A percentile compares a stretch with the other conserved stretches of the same genome.
Conservation (phyloP, 2,113 vertebrate species). For the Plestiodon gilberti region DNA sequence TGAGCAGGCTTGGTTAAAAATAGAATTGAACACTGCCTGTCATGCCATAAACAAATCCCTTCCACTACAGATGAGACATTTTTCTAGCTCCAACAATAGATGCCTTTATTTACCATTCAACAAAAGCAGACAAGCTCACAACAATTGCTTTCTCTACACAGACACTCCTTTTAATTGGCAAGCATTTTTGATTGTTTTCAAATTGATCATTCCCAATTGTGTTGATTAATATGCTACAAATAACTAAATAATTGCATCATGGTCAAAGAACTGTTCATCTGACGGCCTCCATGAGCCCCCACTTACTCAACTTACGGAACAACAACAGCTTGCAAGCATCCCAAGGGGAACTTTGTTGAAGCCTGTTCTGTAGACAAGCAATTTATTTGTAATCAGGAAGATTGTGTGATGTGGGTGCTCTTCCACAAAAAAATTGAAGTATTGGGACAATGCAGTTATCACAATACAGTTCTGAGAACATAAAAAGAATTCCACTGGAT, state of each 20-base stretch:
- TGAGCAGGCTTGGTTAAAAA: conserved; percentile 61
- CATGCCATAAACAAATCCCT: conserved; percentile 64
- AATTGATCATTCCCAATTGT: conserved; percentile 57
- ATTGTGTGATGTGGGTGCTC: too few relatives aligned
- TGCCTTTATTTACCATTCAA: conserved; percentile 64
- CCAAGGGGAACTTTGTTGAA: not conserved
- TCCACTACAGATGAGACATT: conserved; percentile 51
- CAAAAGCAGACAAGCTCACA: conserved; percentile 48
- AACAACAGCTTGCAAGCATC: not conserved
- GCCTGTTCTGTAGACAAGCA: not conserved
- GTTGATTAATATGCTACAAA: conserved; percentile 53
- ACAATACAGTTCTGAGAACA: too few relatives aligned
- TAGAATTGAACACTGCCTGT: conserved; percentile 47
- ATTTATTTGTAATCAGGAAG: too few relatives aligned
- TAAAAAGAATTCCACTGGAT: too few relatives aligned
- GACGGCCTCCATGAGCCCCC: not conserved
- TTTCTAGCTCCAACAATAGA: conserved; percentile 52
- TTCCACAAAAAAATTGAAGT: too few relatives aligned
- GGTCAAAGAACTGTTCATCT: conserved; percentile 34
- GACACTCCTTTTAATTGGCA: conserved; percentile 60
- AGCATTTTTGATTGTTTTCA: conserved; percentile 46
- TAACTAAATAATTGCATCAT: conserved; percentile 47
- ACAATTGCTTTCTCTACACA: conserved; percentile 58
- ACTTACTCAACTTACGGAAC: conserved; percentile 18
- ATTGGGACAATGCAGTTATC: too few relatives aligned